These are phyloP conservation scores for Carcinoscorpius rotundicauda DNA, from an alignment of 1,140 invertebrate species.

Conservation along the genomic window DNA sequence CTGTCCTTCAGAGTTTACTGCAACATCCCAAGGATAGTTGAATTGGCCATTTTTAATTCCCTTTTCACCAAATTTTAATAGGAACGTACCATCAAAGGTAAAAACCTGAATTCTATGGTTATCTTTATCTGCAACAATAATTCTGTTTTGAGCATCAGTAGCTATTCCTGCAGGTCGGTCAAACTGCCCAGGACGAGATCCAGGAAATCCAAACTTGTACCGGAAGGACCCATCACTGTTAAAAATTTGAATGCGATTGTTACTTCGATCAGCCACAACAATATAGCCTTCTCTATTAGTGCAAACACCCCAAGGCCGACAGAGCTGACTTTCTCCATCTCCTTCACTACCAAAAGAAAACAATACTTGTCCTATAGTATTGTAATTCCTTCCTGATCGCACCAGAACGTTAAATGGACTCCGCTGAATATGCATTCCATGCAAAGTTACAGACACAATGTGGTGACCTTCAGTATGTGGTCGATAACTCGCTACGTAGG, in stretches of 20 bases:
- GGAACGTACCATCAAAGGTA: conserved; percentile 58
- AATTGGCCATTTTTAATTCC: conserved; percentile 76
- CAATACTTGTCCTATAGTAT: conserved; percentile 36
- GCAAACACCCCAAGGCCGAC: conserved; percentile 83
- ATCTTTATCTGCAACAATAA: conserved; percentile 89
- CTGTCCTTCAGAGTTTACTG: conserved; percentile 61
- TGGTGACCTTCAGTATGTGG: conserved; percentile 40
- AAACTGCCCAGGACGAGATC: conserved; percentile 70
- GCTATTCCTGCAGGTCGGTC: conserved; percentile 80
- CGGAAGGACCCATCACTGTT: conserved; percentile 58
- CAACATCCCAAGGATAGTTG: conserved; percentile 94
- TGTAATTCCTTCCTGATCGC: conserved; percentile 36
- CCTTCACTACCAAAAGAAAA: conserved; percentile 57
- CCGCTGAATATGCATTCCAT: conserved; percentile 47
- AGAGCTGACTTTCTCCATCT: conserved; percentile 57
- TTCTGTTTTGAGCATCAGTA: conserved; percentile 55
- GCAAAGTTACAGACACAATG: conserved; percentile 34
- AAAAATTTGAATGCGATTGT: conserved; percentile 80
- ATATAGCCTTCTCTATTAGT: conserved; percentile 67
- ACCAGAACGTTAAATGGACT: conserved; percentile 48
- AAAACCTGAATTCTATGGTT: conserved; percentile 87
- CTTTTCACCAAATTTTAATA: conserved; percentile 74
- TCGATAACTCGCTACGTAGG: conserved; percentile 39
- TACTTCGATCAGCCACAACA: conserved; percentile 77
- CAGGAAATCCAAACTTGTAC: conserved; percentile 59